Conservation (phyloP, 2,113 vertebrate species). For the Oxyruncus cristatus region DNA sequence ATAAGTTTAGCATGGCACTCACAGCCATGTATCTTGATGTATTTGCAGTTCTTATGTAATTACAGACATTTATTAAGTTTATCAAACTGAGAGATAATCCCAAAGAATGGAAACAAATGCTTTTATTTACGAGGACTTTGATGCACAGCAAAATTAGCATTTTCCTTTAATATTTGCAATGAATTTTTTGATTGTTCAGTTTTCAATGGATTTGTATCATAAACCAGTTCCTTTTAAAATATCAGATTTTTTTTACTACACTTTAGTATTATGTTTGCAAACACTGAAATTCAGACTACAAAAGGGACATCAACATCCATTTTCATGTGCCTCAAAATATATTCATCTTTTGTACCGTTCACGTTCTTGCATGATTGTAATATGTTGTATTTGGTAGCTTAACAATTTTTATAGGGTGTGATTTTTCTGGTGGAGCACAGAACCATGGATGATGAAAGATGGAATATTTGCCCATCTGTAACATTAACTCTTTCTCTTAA, state of each 20-base stretch:
- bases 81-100: not conserved
- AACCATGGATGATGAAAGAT: not conserved
- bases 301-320: slow-evolving; percentile 1
- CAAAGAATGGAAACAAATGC: not conserved
- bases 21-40: not conserved
- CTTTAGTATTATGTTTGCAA: not conserved
- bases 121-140: not conserved
- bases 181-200: not conserved
- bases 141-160: not conserved
- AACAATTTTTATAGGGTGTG: not conserved
- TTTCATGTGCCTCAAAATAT: slow-evolving; percentile 10
- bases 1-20: not conserved
- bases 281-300: not conserved
- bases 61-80: not conserved
- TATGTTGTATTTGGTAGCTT: not conserved
- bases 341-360: slow-evolving; percentile 35
- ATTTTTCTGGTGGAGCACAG: not conserved
- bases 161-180: not conserved
- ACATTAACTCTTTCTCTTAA: not conserved
- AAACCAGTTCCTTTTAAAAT: not conserved
- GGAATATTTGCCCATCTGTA: not conserved
- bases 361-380: slow-evolving; percentile 3
- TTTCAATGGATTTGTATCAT: not conserved
- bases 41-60: not conserved
- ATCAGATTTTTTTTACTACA: not conserved